phyloP scores from a whole-genome alignment of 2,888 invertebrate genomes.

The Drosophila stalkeri region DNA sequence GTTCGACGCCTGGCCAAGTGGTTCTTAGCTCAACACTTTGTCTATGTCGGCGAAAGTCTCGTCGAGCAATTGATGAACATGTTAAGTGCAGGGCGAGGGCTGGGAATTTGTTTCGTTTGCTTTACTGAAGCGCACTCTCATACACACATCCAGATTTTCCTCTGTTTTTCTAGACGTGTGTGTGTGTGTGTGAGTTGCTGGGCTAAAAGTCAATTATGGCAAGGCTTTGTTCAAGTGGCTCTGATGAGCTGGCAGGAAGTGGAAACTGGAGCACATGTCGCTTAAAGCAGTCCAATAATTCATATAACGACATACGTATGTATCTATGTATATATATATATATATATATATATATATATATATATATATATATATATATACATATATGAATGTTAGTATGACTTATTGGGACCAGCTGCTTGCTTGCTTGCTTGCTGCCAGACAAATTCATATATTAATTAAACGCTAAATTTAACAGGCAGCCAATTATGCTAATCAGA shows the following conservation, averaged over 20 bases:
- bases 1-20: slow-evolving; percentile 21
- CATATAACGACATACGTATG: slow-evolving; percentile 11
- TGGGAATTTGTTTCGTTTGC: slow-evolving; percentile 59
- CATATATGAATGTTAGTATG: background rate
- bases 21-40: slow-evolving; percentile 65
- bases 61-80: slow-evolving; percentile 78
- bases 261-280: slow-evolving; percentile 59
- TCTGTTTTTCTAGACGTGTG: slow-evolving; percentile 10
- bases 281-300: slow-evolving; percentile 50
- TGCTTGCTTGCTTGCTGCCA: slow-evolving; percentile 26
- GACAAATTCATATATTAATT: slow-evolving; percentile 72
- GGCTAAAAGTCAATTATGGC: slow-evolving; percentile 73
- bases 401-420: slow-evolving; percentile 18
- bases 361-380: background rate
- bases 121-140: slow-evolving; percentile 57
- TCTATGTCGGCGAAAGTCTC: slow-evolving; percentile 65
- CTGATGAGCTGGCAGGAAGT: slow-evolving; percentile 56
- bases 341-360: background rate
- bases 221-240: slow-evolving; percentile 71
- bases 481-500: slow-evolving; percentile 78
- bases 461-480: slow-evolving; percentile 79
- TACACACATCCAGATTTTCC: slow-evolving; percentile 10
- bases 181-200: slow-evolving; percentile 27
- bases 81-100: slow-evolving; percentile 75
- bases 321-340: background rate